These are phyloP conservation scores for Pterobdella sp. DNA, from an alignment of 2,888 invertebrate genomes.

Conservation along the genomic window DNA sequence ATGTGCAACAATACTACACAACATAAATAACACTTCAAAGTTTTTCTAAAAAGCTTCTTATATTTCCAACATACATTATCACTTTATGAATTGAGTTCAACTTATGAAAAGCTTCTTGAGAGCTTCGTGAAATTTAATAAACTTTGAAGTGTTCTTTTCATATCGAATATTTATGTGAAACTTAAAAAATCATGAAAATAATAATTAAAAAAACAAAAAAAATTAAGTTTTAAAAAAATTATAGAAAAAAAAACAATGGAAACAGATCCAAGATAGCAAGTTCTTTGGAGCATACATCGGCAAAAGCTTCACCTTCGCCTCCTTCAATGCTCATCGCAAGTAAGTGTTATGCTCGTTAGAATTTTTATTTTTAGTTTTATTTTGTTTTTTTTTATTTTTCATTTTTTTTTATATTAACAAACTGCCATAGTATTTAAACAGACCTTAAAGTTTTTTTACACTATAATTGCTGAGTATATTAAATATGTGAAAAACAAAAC, in stretches of 20 bases:
- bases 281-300: slow-evolving; percentile 98
- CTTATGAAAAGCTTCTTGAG: no score
- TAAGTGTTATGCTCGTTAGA: slow-evolving; percentile 51
- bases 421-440: no score
- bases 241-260: background rate
- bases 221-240: background rate
- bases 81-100: no score
- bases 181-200: background rate
- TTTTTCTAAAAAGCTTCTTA: no score
- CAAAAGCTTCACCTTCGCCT: slow-evolving; percentile 97
- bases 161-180: background rate
- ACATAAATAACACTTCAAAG: no score
- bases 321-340: slow-evolving; percentile 97
- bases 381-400: background rate
- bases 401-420: background rate
- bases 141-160: background rate
- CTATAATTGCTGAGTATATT: background rate
- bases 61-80: no score
- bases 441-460: background rate
- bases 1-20: slow-evolving; percentile 61
- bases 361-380: background rate
- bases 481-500: background rate
- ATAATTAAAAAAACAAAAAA: background rate
- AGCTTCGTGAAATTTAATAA: no score
- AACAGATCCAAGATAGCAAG: slow-evolving; percentile 77